These are phyloP conservation scores for Prinia subflava DNA, from an alignment of 2,113 vertebrate genomes.

Conservation along the genomic window DNA sequence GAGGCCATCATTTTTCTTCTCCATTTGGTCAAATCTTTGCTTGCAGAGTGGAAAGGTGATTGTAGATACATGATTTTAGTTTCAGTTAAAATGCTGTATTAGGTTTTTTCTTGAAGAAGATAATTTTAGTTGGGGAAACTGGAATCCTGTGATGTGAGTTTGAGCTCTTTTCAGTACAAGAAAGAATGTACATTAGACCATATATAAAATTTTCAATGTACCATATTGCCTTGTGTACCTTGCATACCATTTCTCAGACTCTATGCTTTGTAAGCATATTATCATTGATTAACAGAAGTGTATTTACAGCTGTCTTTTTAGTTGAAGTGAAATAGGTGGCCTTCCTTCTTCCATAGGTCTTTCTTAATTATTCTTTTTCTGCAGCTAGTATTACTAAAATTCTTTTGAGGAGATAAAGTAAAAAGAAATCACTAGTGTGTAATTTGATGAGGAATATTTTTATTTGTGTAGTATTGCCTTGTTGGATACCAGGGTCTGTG, in stretches of 20 bases:
- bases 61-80: conserved; percentile 7
- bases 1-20: background rate
- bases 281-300: background rate
- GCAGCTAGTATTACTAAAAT: background rate
- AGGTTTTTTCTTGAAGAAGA: background rate
- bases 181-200: background rate
- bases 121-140: conserved; percentile 45
- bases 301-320: background rate
- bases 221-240: background rate
- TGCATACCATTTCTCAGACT: background rate
- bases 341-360: background rate
- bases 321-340: background rate
- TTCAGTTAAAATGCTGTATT: conserved; percentile 35
- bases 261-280: background rate
- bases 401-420: background rate
- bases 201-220: background rate
- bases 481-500: background rate
- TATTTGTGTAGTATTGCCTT: background rate
- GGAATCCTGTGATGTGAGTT: background rate
- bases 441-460: background rate
- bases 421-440: background rate
- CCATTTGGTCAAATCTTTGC: background rate
- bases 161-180: background rate
- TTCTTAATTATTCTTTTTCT: background rate
- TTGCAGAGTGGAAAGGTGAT: conserved; percentile 10